phyloP scores from a whole-genome alignment of 1,140 invertebrate species.

The Metopolophium dirhodum region DNA sequence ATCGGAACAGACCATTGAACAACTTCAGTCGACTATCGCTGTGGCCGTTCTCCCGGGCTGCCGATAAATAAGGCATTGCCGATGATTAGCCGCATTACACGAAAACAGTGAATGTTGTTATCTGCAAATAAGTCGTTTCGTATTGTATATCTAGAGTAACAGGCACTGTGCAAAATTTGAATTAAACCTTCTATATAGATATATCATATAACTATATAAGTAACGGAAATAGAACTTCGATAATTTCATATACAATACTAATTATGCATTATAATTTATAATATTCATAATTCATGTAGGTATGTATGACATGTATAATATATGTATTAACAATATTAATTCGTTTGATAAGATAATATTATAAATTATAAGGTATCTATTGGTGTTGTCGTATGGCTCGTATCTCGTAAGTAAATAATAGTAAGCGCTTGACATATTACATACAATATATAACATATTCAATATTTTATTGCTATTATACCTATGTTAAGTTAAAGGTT shows the following conservation, averaged over 20 bases:
- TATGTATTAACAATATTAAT: slow-evolving; percentile 32
- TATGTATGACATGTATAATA: neutral
- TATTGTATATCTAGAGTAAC: neutral
- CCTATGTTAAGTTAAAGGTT: neutral
- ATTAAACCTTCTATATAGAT: neutral
- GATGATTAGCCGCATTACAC: slow-evolving; percentile 41
- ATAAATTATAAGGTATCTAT: neutral
- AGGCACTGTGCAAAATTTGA: neutral
- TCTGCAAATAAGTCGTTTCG: slow-evolving; percentile 29
- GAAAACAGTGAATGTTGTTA: slow-evolving; percentile 31
- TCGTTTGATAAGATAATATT: slow-evolving; percentile 31
- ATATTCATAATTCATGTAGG: neutral
- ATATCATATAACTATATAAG: neutral
- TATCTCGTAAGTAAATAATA: neutral
- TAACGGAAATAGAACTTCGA: slow-evolving; percentile 18
- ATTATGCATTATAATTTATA: neutral
- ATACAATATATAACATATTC: too few species aligned
- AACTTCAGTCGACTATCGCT: slow-evolving; percentile 45
- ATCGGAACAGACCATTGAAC: slow-evolving; percentile 44
- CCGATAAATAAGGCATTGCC: slow-evolving; percentile 55
- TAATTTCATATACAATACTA: neutral
- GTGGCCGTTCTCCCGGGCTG: slow-evolving; percentile 28
- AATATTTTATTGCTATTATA: neutral
- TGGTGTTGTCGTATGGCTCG: neutral
- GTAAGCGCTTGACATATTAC: neutral